Evolutionary conservation across 2,113 vertebrate species (phyloP).

Genomic region (Amphiprion ocellaris): DNA sequence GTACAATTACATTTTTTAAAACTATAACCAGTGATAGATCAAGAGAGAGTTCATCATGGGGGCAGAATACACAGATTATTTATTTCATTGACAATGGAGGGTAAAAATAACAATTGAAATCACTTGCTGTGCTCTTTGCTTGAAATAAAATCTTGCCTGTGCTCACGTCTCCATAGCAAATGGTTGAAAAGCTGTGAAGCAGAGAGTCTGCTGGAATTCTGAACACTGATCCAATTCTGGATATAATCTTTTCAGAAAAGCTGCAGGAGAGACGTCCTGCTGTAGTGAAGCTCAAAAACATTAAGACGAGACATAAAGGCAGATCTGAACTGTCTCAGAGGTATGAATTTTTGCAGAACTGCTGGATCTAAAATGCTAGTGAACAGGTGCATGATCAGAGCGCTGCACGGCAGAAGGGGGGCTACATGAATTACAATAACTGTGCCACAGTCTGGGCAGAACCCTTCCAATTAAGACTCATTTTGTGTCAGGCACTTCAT

Average conservation of each 20-base stretch:
- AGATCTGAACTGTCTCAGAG: neutral
- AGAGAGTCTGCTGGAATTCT: conserved; percentile 29
- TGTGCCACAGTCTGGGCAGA: conserved; percentile 28
- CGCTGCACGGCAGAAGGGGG: conserved; percentile 23
- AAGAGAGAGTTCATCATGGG: neutral
- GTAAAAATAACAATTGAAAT: conserved; percentile 24
- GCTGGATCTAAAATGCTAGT: conserved; percentile 23
- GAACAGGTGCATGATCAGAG: conserved; percentile 52
- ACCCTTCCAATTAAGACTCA: conserved; percentile 69
- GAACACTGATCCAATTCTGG: conserved; percentile 35
- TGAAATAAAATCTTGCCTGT: conserved; percentile 13
- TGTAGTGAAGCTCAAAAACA: conserved; percentile 10
- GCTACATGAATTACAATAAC: conserved; percentile 51
- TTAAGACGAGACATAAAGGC: neutral
- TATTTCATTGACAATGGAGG: neutral
- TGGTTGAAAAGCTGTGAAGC: conserved; percentile 19
- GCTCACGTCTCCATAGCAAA: conserved; percentile 13
- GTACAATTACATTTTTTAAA: neutral
- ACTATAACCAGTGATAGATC: neutral
- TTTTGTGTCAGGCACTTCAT: conserved; percentile 66
- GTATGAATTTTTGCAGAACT: neutral
- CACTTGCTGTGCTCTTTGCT: conserved; percentile 24
- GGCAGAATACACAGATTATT: conserved; percentile 1
- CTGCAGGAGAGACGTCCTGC: conserved; percentile 15
- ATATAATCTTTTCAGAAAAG: conserved; percentile 38